Evolutionary conservation across 37 sponge, comb jelly and placozoan species (phyloP), one percentile per base, ranked within the genome.

Genomic region (Hormiphora californensis): DNA sequence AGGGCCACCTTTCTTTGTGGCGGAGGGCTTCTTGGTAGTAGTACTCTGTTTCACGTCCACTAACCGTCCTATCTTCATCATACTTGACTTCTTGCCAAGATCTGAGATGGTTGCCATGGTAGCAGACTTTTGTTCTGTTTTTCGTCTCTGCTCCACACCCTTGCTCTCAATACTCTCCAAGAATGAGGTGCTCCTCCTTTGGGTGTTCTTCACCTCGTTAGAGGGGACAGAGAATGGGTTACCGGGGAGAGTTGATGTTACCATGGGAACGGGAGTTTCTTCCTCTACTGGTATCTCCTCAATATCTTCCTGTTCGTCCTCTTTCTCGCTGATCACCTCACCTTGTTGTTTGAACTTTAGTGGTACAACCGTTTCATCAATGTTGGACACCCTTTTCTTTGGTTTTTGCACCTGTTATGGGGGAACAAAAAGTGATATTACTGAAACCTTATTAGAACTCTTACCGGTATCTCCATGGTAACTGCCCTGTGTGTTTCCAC

Each of bases 151-250:
- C 81, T 73, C 81, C 25, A 73, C 22, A 7, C 81, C 44, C 81
- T 73, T 73, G 1, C 7, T 40, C 46, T 73, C 81, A 30, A 73
- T 73, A 28, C 46, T 32, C 17, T 73, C 81, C 4, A 73, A 46
- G 46, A 73, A 73, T 4, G 44, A 36, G 4, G 81, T 73, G 38
- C 81, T 73, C 44, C 81, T 3, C 15, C 81, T 43, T 40, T 73
- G 81, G 8, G 81, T 73, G 44, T 73, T 73, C 44, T 41, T 37
- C 9, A 73, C 44, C 9, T 73, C 81, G 23, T 73, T 46, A 1
- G 81, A 73, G 4, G 40, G 40, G 11, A 73, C 81, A 22, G 81
- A 73, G 46, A 73, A 73, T 28, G 81, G 81, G 44, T 73, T 73
- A 41, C n/a, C 81, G 9, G 35, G 38, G 68, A 32, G 19, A 32